Evolutionary conservation across 2,113 vertebrate genomes (phyloP), one percentile per base, ranked within the genome.

Genomic region (Cinclus cinclus): DNA sequence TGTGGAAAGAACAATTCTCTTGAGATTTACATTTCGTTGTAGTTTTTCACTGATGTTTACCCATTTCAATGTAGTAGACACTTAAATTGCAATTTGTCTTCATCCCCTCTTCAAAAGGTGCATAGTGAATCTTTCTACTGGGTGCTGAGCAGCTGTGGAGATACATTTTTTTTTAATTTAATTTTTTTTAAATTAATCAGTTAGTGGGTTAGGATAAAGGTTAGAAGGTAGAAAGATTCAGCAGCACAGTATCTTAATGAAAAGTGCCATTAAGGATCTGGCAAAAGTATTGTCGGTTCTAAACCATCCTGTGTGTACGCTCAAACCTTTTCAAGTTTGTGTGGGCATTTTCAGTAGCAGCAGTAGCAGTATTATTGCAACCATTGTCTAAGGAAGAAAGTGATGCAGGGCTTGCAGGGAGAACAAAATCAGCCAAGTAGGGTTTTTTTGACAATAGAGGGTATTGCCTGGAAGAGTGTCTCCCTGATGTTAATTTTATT

Each of bases 11-110:
- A 53, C 13, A 56, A 11, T 49, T 90, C 68, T 70, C 20, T 49
- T 3, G 6, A 71, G 58, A 69, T 47, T 73, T 94, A 23, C 37
- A 21, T 35, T 84, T 39, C 4, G 1, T 4, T 76, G 68, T 47
- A 47, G 9, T 41, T 71, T 92, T 95, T 83, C 47, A 60, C 69
- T 75, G 77, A 68, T 25, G 9, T 89, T 95, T 81, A n/a, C 83
- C 46, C 20, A 44, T 94, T 87, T 42, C 23, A 76, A n/a, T 46
- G 63, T 35, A 73, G 50, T 17, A 69, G 69, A 74, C 49, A 52
- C 76, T 63, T 64, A 84, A 94, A 74, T 56, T 50, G 58, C 46
- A 53, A 22, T 94, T 94, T 94, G 21, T 86, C 65, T 91, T 92
- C 60, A 75, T 92, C 21, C n/a, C 37, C 55, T 83, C 35, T 37